Base-by-base conservation (phyloP, 2,888 invertebrate species). In the Drosophila monieri region DNA sequence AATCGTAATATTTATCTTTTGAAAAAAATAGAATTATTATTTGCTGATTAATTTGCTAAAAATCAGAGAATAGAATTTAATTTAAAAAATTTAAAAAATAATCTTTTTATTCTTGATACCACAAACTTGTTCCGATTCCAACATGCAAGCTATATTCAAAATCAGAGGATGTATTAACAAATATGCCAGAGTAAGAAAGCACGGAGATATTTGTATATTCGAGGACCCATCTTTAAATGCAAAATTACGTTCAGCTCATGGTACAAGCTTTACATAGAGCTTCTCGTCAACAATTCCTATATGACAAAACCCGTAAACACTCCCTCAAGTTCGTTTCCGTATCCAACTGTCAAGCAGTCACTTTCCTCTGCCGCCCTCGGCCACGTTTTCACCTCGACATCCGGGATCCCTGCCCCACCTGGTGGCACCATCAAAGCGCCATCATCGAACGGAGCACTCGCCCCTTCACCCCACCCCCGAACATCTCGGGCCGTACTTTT, bases 371-470 rank as follows among this genome's bases (percentile, higher is more conserved):
- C 10, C 4, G n/a, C 8, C 39, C n/a, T 8, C 8, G 14, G 39
- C 14, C 39, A 39, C 14, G 8, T 39, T 18, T 35, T 41, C 12
- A n/a, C n/a, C 35, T 44, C 49, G 48, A 35, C 49, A 44, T 47
- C 47, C 49, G 10, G 18, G 6, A 10, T 21, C 51, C 47, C 10
- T 30, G 21, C 44, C 41, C 14, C 67, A 39, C 43, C 44, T 43
- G 27, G 68, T 58, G 74, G 69, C 65, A 71, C 73, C 72, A 71
- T 78, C 78, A 86, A 72, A 74, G 76, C 80, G 64, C 68, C 77
- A 74, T 68, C 81, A 78, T 78, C 85, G 86, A 18, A 14, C 23
- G 35, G 30, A 27, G 51, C 35, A 53, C 58, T 54, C 67, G 71
- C 79, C 72, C 52, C 41, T 53, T 23, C 18, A 9, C 15, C 30